Base-by-base conservation (phyloP, 2,797 vertebrate species). In the Acipenser oxyrinchus region DNA sequence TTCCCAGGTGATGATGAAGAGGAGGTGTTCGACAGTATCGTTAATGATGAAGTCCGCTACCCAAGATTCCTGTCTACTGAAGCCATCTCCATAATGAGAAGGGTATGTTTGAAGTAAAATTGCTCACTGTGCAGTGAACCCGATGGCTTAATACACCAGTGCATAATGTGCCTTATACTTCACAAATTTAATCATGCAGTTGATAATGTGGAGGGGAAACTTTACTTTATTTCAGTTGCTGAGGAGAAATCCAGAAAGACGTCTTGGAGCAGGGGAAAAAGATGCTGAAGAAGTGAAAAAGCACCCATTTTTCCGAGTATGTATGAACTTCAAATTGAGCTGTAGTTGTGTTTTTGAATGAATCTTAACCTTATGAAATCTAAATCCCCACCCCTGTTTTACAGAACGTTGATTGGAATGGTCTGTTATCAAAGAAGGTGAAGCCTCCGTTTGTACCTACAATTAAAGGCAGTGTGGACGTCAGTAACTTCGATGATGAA, bases 401-500 rank as follows among this genome's bases (percentile, higher is more conserved):
- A 67, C 83, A 99, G 97, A 89, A 86, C 78, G 88, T 95, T 78
- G 95, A 98, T 74, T 99, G 97, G 97, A 90, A 75, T 4, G 92
- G 88, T 60, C 87, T 99, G 63, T 77, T 99, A 80, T 90, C 95
- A 71, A 99, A 99, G 87, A 98, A 96, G 76, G 92, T 92, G 75
- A 94, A 92, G 78, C 95, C 97, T 0, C 96, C 96, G 0, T 99
- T 99, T 4, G 88, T 96, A 64, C 97, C 97, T 23, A 95, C 88
- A 64, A 96, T 99, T 74, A 90, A 93, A 87, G 93, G 90, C 69
- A 66, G 92, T 68, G 96, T 93, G 82, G 97, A 99, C 11, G 96
- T 99, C 83, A 99, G 97, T 85, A 99, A 99, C 83, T 99, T 99
- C 15, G 97, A 99, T 23, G 94, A 99, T 9, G 97, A 99, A 89